phyloP scores from a whole-genome alignment of 2,113 vertebrate genomes.

The Myiozetetes cayanensis region DNA sequence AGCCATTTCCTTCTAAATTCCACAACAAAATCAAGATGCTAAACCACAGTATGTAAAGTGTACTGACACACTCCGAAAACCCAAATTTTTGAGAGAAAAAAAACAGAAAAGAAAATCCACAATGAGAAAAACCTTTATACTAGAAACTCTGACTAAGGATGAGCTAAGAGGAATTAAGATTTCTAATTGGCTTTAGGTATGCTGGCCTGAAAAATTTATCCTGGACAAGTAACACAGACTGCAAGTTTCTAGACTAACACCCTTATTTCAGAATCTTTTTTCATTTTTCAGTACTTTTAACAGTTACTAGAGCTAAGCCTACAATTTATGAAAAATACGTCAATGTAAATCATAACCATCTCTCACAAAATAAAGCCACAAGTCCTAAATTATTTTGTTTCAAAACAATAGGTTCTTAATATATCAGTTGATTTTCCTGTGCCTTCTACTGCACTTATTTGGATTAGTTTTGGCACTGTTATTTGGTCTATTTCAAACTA shows the following conservation, averaged over 20 bases:
- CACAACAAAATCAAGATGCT: neutral
- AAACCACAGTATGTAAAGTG: neutral
- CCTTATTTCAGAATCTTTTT: neutral
- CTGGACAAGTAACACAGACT: neutral
- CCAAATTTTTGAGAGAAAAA: neutral
- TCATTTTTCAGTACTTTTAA: neutral
- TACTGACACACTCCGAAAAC: neutral
- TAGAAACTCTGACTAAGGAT: neutral
- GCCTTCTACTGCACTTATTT: neutral
- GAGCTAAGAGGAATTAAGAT: neutral
- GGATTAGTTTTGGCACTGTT: neutral
- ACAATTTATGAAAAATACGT: neutral
- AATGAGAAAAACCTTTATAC: fast-evolving
- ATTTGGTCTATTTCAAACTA: neutral
- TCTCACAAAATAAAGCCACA: neutral
- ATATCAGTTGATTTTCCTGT: neutral
- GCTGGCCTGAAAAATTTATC: neutral
- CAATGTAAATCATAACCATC: neutral
- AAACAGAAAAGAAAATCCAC: neutral
- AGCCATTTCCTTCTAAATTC: neutral
- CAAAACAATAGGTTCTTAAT: neutral
- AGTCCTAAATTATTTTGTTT: neutral
- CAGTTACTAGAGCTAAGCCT: neutral
- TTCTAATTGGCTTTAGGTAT: neutral
- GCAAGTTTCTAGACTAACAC: neutral